Conservation (phyloP, 2,113 vertebrate species). For the Scytalopus superciliaris region DNA sequence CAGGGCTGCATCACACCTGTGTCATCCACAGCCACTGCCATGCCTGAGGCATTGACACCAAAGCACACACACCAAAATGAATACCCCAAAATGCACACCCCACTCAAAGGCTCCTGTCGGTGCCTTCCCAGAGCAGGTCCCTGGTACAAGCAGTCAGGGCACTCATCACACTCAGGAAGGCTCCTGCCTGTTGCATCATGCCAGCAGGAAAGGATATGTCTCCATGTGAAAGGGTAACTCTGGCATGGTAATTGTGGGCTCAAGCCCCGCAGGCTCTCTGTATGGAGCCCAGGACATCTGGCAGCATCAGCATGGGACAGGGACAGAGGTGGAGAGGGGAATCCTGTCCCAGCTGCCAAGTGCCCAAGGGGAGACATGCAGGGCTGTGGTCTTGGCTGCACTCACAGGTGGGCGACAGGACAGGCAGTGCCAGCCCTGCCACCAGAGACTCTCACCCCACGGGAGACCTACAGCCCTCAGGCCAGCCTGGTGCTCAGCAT, state of each 20-base stretch:
- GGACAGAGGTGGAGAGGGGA: not conserved
- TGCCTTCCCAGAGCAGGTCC: not conserved
- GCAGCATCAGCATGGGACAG: not conserved
- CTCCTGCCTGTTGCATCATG: not conserved
- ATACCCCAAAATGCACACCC: not conserved
- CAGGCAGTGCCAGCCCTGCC: not conserved
- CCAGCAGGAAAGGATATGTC: fast-evolving
- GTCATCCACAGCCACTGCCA: fast-evolving
- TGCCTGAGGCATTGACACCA: fast-evolving
- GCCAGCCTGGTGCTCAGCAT: not conserved
- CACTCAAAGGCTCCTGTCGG: not conserved
- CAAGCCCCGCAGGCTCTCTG: not conserved
- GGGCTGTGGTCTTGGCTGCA: fast-evolving
- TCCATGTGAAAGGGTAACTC: not conserved
- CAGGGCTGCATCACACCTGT: not conserved
- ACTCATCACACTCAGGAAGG: fast-evolving
- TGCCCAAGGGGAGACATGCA: fast-evolving
- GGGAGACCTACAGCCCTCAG: not conserved
- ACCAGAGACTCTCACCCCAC: not conserved
- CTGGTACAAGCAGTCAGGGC: fast-evolving
- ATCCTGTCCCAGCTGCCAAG: fast-evolving
- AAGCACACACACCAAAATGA: not conserved
- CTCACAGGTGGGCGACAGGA: not conserved
- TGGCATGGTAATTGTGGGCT: fast-evolving
- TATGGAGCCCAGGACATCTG: fast-evolving